Percentiles rank a stretch among this genome's conserved stretches.
Conservation (phyloP, 2,113 vertebrate species). For the Pelecanoides urinatrix region DNA sequence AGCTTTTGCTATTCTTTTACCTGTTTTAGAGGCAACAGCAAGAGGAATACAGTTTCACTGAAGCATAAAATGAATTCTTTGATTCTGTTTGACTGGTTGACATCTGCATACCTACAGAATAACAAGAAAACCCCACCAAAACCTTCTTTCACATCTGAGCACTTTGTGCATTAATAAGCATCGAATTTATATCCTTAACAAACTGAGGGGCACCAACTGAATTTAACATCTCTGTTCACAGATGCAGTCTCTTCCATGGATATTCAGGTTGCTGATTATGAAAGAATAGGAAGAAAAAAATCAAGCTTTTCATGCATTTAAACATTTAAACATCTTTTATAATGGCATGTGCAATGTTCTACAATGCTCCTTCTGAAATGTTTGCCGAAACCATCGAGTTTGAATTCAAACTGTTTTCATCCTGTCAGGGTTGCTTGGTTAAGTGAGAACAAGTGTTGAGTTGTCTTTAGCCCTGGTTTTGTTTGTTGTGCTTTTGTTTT, state of each 20-base stretch:
- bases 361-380: not conserved
- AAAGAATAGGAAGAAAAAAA: not conserved
- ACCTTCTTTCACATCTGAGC: not conserved
- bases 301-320: not conserved
- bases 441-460: not conserved
- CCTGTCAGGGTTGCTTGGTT: not conserved
- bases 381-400: not conserved
- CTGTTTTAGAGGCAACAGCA: not conserved
- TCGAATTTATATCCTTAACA: not conserved
- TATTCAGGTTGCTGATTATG: not conserved
- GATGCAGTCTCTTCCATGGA: not conserved
- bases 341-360: not conserved
- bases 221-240: not conserved
- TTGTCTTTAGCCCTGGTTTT: not conserved
- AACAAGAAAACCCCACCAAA: not conserved
- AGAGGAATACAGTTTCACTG: not conserved
- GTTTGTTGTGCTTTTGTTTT: not conserved
- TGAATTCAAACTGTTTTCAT: not conserved
- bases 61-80: not conserved
- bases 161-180: not conserved
- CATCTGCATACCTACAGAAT: not conserved
- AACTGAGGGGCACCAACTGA: not conserved
- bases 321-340: not conserved
- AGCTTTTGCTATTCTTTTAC: not conserved
- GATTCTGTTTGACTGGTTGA: not conserved